Evolutionary conservation across 2,113 vertebrate genomes (phyloP), one percentile per base, ranked within the genome.

Genomic region (Rhabdomys dilectus): DNA sequence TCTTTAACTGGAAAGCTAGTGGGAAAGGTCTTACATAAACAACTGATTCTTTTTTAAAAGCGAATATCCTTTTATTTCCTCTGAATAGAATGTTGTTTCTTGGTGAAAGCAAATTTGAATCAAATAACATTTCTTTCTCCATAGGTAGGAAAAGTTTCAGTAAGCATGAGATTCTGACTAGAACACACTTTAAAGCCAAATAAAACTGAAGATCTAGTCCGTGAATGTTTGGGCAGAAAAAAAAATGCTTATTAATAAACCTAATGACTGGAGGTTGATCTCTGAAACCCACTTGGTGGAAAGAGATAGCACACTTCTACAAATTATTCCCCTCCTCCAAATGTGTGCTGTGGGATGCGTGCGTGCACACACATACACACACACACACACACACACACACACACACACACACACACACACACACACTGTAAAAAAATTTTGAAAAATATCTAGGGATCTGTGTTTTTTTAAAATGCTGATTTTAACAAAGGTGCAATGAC

Each of bases 391-490:
- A 42, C 26, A 76, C 75, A 48, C 6, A 56, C 31, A 53, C 29
- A 31, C 15, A 31, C 78, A 53, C 77, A 78, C 45, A 9, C 22
- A 42, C 39, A 42, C 24, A 29, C 45, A 77, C 42, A 51, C 7
- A n/a, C 17, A 21, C 31, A 4, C 15, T 68, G 66, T 68, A 68
- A 34, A 66, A 8, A 34, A 26, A 26, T 64, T 64, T 64, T 0
- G 13, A n/a, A 70, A 21, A 51, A 29, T 34, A 51, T 51, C 31
- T 36, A 80, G 77, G 34, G 48, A 90, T 87, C 68, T 96, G 80
- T 82, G 62, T 91, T 91, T 77, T 77, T 88, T 76, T 64, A 94
- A 75, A 88, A 75, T 89, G 73, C 45, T 92, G 39, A 80, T 80
- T 90, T 96, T 93, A 70, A 92, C 80, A 53, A 19, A 48, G 29